Evolutionary conservation across 2,113 vertebrate species (phyloP), one percentile per base, ranked within the genome.

Genomic region (Galeopterus variegatus): DNA sequence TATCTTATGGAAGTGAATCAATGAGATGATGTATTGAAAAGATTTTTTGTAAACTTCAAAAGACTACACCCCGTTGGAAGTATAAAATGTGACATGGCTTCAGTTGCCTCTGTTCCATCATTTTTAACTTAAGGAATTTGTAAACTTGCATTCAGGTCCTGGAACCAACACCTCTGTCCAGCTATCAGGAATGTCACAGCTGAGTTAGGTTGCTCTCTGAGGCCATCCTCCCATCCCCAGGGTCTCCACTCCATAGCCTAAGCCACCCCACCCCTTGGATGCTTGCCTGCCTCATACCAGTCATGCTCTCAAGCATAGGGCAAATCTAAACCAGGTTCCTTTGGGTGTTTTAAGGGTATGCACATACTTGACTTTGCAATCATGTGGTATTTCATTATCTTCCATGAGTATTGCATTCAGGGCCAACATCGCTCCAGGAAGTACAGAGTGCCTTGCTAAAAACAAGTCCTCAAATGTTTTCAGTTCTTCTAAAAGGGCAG

Each of bases 121-220:
- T 58, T 97, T 91, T 94, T 96, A 88, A 95, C 41, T 80, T 91
- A 64, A 84, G 26, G 33, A 95, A 96, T 96, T 33, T 89, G 19
- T 91, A 91, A 91, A 97, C 54, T 94, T 94, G 24, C 64, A 95
- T n/a, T 72, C 62, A 48, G 33, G 50, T 69, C 54, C n/a, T 84
- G 50, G 48, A 94, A 76, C 26, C 54, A 92, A 67, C 17, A 81
- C 28, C 67, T 88, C 52, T 64, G 33, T 48, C 72, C 31, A 92
- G 91, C 96, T 90, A 50, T 94, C 65, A 89, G 72, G 41, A 92
- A 82, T 73, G 41, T 85, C 64, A 31, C 24, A n/a, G 64, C 62
- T 31, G 75, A 93, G 9, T 88, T 48, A 80, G 12, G 23, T 9
- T 45, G 28, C 67, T 76, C 54, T 65, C 11, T 18, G 31, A 33